Conservation (phyloP, 2,113 vertebrate species). For the Sinocyclocheilus anshuiensis region DNA sequence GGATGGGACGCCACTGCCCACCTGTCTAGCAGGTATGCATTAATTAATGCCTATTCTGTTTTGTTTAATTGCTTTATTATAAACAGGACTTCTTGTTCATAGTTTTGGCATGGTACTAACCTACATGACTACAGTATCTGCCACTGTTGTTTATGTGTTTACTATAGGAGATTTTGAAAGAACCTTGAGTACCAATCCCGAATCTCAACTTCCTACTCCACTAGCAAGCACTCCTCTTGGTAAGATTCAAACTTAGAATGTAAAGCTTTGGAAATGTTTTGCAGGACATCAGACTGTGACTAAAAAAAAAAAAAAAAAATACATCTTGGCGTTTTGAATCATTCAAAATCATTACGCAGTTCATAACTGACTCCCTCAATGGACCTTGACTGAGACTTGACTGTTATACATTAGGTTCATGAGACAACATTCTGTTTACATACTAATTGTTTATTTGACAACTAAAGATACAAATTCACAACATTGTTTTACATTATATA, state of each 20-base stretch:
- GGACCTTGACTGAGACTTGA: too few relatives aligned
- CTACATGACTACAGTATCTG: background rate
- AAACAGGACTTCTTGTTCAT: background rate
- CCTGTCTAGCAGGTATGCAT: slow-evolving; percentile 79
- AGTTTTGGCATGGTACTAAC: background rate
- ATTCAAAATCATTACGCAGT: too few relatives aligned
- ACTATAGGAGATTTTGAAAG: slow-evolving; percentile 32
- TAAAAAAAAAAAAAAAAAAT: too few relatives aligned
- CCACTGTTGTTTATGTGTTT: slow-evolving; percentile 9
- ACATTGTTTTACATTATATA: background rate
- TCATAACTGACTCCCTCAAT: too few relatives aligned
- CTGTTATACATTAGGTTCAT: background rate
- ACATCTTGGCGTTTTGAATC: too few relatives aligned
- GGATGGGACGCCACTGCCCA: slow-evolving; percentile 71
- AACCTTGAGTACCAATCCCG: slow-evolving; percentile 8
- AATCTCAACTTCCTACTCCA: slow-evolving; percentile 14
- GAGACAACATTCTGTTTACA: background rate
- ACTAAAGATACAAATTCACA: background rate
- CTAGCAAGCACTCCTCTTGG: slow-evolving; percentile 31
- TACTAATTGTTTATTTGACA: background rate
- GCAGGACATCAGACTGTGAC: too few relatives aligned
- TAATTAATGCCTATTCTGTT: background rate
- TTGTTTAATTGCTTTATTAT: background rate
- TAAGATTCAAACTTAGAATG: background rate
- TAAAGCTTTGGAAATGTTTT: background rate